These are phyloP conservation scores for Holothuria scabra DNA, from an alignment of 53 echinoderm and acorn worm genomes.

Conservation along the genomic window DNA sequence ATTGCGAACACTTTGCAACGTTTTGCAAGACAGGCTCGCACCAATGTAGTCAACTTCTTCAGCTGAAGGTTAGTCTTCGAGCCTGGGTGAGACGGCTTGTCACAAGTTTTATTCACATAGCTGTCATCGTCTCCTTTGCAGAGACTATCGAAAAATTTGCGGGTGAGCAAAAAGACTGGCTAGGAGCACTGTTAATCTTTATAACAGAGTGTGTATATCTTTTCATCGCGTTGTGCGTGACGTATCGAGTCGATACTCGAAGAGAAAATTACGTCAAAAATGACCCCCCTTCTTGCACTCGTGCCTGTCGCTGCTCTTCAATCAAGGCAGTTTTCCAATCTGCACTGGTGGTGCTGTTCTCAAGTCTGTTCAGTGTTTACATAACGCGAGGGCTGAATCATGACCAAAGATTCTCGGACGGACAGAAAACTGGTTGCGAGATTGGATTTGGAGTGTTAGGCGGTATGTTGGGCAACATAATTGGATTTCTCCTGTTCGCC, in stretches of 20 bases:
- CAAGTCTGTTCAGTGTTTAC: neutral
- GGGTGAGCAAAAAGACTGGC: neutral
- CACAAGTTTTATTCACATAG: neutral
- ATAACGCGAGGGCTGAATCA: too few species aligned
- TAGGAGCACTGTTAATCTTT: neutral
- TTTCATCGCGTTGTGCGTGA: neutral
- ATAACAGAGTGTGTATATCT: neutral
- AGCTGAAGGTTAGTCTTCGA: neutral
- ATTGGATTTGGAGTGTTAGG: conserved; percentile 4
- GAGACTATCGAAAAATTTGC: neutral
- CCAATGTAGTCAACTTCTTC: conserved; percentile 1
- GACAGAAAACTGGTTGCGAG: conserved; percentile 3
- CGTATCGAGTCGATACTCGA: conserved; percentile 3
- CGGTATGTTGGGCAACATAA: conserved; percentile 8
- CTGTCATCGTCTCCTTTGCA: neutral
- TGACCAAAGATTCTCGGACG: neutral
- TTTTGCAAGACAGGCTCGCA: conserved; percentile 57
- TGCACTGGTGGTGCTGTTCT: neutral
- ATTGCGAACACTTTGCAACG: conserved; percentile 68
- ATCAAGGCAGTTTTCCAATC: conserved; percentile 1
- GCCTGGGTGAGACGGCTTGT: conserved; percentile 1
- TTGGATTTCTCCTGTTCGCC: too few species aligned
- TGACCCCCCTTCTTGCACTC: neutral
- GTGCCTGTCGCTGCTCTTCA: neutral
- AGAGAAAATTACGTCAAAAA: neutral